Evolutionary conservation across 1,140 invertebrate genomes (phyloP), one percentile per base, ranked within the genome.

Genomic region (Asbolus verrucosus): DNA sequence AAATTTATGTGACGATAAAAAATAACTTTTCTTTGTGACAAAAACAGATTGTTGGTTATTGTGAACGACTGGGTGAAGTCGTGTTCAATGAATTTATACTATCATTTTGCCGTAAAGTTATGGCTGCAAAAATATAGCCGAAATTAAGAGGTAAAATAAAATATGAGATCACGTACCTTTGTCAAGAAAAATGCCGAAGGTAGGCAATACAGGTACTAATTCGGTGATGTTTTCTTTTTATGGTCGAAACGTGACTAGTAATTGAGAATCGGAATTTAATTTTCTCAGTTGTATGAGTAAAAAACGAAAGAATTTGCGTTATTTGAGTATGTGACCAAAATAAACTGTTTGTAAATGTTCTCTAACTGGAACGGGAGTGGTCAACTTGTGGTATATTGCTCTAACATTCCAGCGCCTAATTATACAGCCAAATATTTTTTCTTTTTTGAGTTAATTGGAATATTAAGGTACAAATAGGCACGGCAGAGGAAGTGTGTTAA

Each of bases 161-260:
- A n/a, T 8, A 16, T 14, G 3, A 15, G 39, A 15, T 41, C 39
- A 41, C 39, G 16, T 14, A 14, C 39, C 14, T 16, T 41, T 41
- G 8, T 41, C 31, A 36, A 62, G 33, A 62, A 62, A 65, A 65
- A 65, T 65, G 14, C 61, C 61, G 43, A 50, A 50, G 43, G 43
- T 50, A 2, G 16, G 43, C 21, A 50, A 50, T 19, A 50, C 18
- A 15, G 16, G 21, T 18, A 65, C 19, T 19, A 41, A 41, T 65
- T 65, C 19, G 61, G 61, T 65, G 19, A 39, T 38, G 16, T 15
- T 65, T 65, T 19, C 61, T 38, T 65, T 65, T 65, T 65, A 65
- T 65, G 61, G 61, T 21, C 6, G n/a, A 41, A 43, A 65, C 61
- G 61, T 65, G 61, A 65, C 61, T 18, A 18, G 61, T 43, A 65